Conservation (phyloP, 2,888 invertebrate species). For the Crematogaster levior region DNA sequence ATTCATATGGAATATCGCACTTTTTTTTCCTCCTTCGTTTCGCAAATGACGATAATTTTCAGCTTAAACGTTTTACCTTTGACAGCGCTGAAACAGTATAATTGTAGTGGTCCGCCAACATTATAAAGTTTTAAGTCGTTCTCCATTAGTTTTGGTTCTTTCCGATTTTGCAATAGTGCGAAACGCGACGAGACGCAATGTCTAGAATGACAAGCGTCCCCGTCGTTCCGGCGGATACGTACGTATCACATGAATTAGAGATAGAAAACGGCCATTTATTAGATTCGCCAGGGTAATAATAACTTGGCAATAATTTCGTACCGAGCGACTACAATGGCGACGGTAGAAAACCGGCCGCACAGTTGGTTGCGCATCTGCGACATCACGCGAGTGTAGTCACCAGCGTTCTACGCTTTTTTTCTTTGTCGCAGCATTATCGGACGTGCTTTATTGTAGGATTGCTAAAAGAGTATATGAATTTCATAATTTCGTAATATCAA, state of each 20-base stretch:
- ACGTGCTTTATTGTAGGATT: neutral
- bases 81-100: neutral
- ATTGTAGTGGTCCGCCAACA: neutral
- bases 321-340: conserved; percentile 62
- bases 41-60: neutral
- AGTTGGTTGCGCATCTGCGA: conserved; percentile 65
- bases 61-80: neutral
- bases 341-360: conserved; percentile 63
- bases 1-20: neutral
- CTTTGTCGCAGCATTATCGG: neutral
- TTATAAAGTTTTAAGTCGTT: neutral
- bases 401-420: conserved; percentile 1
- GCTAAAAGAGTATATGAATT: neutral
- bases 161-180: conserved; percentile 31
- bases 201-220: conserved; percentile 69
- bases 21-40: neutral
- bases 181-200: conserved; percentile 22
- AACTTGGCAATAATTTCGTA: conserved; percentile 70
- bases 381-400: conserved; percentile 51
- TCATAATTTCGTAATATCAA: neutral
- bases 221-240: conserved; percentile 82
- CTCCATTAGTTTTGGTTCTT: neutral
- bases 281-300: conserved; percentile 81
- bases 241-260: conserved; percentile 81
- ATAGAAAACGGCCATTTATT: conserved; percentile 79